These are phyloP conservation scores for Dorcus hopei DNA, from an alignment of 2,888 invertebrate genomes.

Conservation along the genomic window DNA sequence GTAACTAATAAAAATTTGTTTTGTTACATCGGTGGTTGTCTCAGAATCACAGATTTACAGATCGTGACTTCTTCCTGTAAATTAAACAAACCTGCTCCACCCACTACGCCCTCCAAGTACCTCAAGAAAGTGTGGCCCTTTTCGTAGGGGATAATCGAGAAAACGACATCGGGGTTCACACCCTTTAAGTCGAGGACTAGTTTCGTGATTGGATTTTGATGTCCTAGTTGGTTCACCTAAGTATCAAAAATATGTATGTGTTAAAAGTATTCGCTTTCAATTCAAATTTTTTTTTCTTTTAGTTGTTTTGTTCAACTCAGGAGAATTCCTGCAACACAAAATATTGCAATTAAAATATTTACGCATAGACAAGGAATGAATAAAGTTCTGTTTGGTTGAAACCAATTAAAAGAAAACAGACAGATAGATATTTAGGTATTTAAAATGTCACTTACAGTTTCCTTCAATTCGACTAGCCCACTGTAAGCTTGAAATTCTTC, in stretches of 20 bases:
- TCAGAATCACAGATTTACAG: too few relatives aligned
- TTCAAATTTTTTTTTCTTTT: too few relatives aligned
- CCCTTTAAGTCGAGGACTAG: conserved; percentile 76
- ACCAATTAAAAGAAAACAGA: too few relatives aligned
- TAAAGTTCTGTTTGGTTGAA: too few relatives aligned
- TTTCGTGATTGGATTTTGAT: conserved; percentile 68
- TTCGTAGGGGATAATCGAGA: conserved; percentile 87
- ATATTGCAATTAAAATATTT: too few relatives aligned
- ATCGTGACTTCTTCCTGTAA: too few relatives aligned
- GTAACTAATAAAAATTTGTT: too few relatives aligned
- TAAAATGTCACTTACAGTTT: conserved; percentile 57
- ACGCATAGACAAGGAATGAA: too few relatives aligned
- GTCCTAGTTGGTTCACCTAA: conserved; percentile 58
- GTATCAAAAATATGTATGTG: conserved; percentile 18
- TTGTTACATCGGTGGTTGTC: too few relatives aligned
- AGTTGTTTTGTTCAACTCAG: too few relatives aligned
- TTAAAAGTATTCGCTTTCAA: background rate
- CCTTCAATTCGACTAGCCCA: conserved; percentile 71
- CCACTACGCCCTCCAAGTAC: conserved; percentile 78
- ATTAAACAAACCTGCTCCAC: conserved; percentile 65
- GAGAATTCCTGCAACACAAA: too few relatives aligned
- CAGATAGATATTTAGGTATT: too few relatives aligned
- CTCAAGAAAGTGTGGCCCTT: conserved; percentile 88
- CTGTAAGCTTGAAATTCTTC: conserved; percentile 79
- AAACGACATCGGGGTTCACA: conserved; percentile 89